These are phyloP conservation scores for Poecilia gillii DNA, from an alignment of 2,797 vertebrate species.

Conservation along the genomic window DNA sequence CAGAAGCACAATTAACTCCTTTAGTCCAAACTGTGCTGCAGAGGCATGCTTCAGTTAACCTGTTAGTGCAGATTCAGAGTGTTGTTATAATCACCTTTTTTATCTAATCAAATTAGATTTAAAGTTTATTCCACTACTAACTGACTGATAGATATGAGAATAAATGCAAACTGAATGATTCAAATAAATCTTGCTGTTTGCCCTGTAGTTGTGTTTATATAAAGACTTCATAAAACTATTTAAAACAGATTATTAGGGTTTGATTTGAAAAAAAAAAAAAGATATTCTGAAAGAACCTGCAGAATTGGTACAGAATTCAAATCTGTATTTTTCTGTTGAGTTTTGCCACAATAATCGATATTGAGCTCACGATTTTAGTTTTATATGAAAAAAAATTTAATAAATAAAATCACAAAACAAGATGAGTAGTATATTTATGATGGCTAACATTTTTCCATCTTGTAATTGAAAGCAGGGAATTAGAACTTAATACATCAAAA, in stretches of 20 bases:
- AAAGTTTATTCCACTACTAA: background rate
- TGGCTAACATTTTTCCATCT: constrained; percentile 4
- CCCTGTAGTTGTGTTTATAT: background rate
- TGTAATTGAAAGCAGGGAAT: constrained; percentile 13
- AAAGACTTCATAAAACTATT: background rate
- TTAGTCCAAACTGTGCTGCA: constrained; percentile 17
- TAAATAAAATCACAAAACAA: background rate
- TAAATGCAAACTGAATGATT: constrained; percentile 2
- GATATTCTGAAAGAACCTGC: background rate
- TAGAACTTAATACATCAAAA: constrained; percentile 10
- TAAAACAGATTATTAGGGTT: background rate
- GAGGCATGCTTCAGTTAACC: constrained; percentile 41
- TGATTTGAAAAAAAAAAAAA: background rate
- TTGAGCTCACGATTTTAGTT: background rate
- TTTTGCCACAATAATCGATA: background rate
- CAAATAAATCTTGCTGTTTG: constrained; percentile 24
- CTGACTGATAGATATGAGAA: background rate
- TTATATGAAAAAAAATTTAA: background rate
- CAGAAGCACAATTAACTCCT: constrained; percentile 22
- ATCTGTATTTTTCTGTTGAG: background rate
- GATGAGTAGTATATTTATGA: background rate
- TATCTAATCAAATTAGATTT: background rate
- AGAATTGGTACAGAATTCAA: background rate
- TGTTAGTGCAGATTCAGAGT: constrained; percentile 18
- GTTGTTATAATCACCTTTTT: background rate